These are phyloP conservation scores for Nylanderia fulva DNA, from an alignment of 1,140 invertebrate genomes.

Conservation along the genomic window DNA sequence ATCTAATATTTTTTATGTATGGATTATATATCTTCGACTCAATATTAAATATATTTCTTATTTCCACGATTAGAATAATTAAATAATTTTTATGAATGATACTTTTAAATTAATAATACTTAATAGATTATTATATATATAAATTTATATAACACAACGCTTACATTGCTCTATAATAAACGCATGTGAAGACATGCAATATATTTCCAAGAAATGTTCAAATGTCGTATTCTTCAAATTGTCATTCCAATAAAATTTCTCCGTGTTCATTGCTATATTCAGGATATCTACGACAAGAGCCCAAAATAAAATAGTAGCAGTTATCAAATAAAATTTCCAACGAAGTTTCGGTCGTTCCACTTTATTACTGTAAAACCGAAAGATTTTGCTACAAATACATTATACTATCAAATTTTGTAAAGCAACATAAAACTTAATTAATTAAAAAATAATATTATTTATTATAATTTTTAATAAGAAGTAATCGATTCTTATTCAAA, in stretches of 20 bases:
- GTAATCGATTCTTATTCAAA: not conserved
- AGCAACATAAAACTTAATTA: not conserved
- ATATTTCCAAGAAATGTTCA: constrained; percentile 76
- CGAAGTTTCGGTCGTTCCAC: constrained; percentile 72
- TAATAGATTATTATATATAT: not conserved
- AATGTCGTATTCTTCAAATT: constrained; percentile 72
- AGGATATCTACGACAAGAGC: constrained; percentile 80
- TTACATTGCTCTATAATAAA: constrained; percentile 79
- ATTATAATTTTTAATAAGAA: not conserved
- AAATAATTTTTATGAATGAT: not conserved
- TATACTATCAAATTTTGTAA: not conserved
- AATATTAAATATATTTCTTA: too few species aligned
- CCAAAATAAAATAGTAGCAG: constrained; percentile 70
- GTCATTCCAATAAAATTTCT: constrained; percentile 44
- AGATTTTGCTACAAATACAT: not conserved
- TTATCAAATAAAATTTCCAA: constrained; percentile 79
- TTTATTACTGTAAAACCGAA: constrained; percentile 70
- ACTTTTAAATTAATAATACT: not conserved
- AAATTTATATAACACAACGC: not conserved
- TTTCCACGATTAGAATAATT: too few species aligned
- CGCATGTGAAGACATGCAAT: constrained; percentile 75
- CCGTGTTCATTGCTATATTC: constrained; percentile 76
- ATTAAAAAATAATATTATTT: not conserved
- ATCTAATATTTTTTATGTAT: not conserved
- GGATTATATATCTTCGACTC: not conserved